Base-by-base conservation (phyloP, 2,113 vertebrate genomes). In the Chitala chitala region DNA sequence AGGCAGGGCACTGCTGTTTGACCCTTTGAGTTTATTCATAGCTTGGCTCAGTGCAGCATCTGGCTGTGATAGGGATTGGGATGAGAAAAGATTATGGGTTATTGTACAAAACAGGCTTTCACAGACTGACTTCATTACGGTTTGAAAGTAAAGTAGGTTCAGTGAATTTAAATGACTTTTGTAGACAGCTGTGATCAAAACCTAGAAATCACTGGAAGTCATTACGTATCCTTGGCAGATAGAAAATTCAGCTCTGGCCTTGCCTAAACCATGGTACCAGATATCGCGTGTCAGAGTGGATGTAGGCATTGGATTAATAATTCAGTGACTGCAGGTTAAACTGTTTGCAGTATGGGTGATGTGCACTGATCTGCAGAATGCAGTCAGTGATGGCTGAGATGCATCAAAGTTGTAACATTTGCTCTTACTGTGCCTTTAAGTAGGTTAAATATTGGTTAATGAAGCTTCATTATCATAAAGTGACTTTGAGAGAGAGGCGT, bases 291-390 rank as follows among this genome's bases (percentile, higher is more conserved):
- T 72, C 40, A 48, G 24, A 46, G 54, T 31, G 24, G 36, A 20
- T 72, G 71, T 69, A 55, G 40, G 22, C 40, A n/a, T 26, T 36
- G 20, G 38, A 72, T 72, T 46, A 72, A 72, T 72, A 59, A 72
- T 61, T 72, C 55, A 72, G 15, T 12, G 54, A 61, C 56, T 72
- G 70, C 71, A 72, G 71, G 54, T 42, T 72, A 72, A 61, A 59
- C 36, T 72, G 33, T 22, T 44, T 3, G 12, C 53, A 44, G 69
- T 6, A 4, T 46, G 12, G n/a, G 38, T 46, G 13, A 58, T 12
- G 20, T 72, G 9, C 17, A n/a, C 53, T 26, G 3, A 58, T 58
- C 24, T 42, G 71, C 38, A 48, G 24, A 59, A 42, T 22, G 7
- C 40, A 36, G 55, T 33, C 55, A 26, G 29, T 44, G 42, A 59